phyloP scores from a whole-genome alignment of 2,888 invertebrate species.

The Ctenicera cuprea region DNA sequence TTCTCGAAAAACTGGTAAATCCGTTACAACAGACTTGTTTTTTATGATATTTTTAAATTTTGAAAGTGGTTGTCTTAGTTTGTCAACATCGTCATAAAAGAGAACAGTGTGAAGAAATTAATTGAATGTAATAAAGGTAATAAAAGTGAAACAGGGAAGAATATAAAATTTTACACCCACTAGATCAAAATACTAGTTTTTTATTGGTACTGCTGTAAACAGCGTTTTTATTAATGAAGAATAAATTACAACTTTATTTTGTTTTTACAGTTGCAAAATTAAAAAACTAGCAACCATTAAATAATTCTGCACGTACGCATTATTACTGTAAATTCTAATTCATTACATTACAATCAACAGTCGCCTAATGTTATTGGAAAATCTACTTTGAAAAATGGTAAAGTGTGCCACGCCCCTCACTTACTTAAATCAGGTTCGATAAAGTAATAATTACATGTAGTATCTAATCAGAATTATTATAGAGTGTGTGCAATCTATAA shows the following conservation, averaged over 20 bases:
- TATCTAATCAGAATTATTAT: conserved; percentile 65
- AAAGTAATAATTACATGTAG: conserved; percentile 48
- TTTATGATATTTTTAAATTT: conserved; percentile 10
- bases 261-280: too few species aligned
- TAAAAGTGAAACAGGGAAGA: background rate
- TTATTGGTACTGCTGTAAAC: too few species aligned
- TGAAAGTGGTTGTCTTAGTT: conserved; percentile 18
- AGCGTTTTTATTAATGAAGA: too few species aligned
- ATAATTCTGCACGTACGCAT: too few species aligned
- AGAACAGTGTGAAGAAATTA: conserved; percentile 1
- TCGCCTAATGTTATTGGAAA: conserved; percentile 10
- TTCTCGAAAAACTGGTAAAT: conserved; percentile 18
- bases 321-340: background rate
- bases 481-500: conserved; percentile 32
- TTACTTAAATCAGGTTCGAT: conserved; percentile 5
- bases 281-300: too few species aligned
- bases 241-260: too few species aligned
- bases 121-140: background rate
- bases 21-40: conserved; percentile 22
- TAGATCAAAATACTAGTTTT: too few species aligned
- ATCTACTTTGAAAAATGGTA: background rate
- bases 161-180: background rate
- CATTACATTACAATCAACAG: background rate
- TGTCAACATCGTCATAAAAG: background rate
- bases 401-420: conserved; percentile 2